Evolutionary conservation across 2,888 invertebrate genomes (phyloP).

Genomic region (Magallana nippona): DNA sequence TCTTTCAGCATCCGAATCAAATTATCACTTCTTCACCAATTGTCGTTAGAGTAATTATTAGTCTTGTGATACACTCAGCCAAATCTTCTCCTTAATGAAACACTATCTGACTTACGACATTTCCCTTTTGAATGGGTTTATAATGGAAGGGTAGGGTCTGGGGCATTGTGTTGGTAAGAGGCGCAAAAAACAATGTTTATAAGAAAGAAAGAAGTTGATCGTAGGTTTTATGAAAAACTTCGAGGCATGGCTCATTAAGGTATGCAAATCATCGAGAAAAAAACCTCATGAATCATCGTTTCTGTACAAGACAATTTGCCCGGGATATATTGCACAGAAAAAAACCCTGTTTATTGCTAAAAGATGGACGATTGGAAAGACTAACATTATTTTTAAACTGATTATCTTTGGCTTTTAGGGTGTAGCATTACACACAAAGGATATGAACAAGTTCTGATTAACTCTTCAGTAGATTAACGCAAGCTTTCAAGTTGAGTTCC

Average conservation of each 20-base stretch:
- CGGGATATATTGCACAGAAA: background rate
- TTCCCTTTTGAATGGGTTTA: background rate
- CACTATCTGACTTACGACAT: background rate
- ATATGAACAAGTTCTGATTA: background rate
- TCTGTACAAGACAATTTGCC: background rate
- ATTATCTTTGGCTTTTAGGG: constrained; percentile 25
- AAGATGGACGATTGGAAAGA: constrained; percentile 20
- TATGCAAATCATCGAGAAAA: background rate
- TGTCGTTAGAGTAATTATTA: constrained; percentile 1
- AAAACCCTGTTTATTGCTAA: background rate
- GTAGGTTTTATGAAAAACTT: background rate
- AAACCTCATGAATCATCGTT: background rate
- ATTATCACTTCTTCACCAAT: constrained; percentile 26
- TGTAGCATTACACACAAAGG: constrained; percentile 27
- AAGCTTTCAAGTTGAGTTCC: constrained; percentile 27
- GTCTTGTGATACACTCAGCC: constrained; percentile 22
- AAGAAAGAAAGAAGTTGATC: background rate
- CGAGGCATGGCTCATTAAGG: background rate
- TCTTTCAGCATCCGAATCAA: constrained; percentile 33
- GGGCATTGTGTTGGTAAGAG: background rate
- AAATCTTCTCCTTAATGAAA: constrained; percentile 34
- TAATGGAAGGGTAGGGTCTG: background rate
- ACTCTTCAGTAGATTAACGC: constrained; percentile 10
- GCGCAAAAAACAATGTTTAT: background rate
- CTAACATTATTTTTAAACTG: constrained; percentile 17